Conservation (phyloP, 2,797 vertebrate genomes). For the Hipposideros larvatus region DNA sequence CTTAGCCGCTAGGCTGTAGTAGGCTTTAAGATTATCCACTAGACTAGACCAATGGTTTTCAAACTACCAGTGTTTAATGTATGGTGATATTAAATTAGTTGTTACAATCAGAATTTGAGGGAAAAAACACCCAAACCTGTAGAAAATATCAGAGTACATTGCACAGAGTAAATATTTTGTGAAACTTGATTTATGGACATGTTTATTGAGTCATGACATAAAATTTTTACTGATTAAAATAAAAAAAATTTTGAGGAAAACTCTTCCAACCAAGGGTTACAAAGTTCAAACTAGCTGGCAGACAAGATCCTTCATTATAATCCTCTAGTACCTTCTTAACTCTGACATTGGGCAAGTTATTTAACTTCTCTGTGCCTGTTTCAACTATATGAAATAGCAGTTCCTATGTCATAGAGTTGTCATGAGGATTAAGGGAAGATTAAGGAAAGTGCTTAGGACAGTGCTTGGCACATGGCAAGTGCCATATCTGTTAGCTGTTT, state of each 20-base stretch:
- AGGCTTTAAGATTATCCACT: background rate
- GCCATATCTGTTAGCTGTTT: background rate
- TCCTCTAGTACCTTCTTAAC: background rate
- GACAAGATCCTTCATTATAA: background rate
- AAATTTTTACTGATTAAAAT: background rate
- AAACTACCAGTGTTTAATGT: background rate
- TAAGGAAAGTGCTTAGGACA: background rate
- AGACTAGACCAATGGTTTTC: background rate
- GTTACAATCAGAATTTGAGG: background rate
- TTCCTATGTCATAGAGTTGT: background rate
- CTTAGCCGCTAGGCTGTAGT: too few relatives aligned
- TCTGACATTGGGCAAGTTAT: background rate
- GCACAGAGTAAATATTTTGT: background rate
- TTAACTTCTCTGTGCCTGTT: background rate
- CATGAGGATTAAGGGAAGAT: background rate
- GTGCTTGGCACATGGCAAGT: background rate
- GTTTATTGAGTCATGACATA: background rate
- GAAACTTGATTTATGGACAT: background rate
- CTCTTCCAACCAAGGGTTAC: background rate
- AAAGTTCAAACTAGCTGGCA: background rate
- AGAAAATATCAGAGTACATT: background rate
- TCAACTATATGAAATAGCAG: background rate
- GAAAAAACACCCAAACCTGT: background rate
- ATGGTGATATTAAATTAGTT: background rate
- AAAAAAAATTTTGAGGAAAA: background rate